Percentiles rank a stretch among this genome's conserved stretches.
Evolutionary conservation across 2,797 vertebrate species (phyloP).

Genomic region (Poliocrania exsul): DNA sequence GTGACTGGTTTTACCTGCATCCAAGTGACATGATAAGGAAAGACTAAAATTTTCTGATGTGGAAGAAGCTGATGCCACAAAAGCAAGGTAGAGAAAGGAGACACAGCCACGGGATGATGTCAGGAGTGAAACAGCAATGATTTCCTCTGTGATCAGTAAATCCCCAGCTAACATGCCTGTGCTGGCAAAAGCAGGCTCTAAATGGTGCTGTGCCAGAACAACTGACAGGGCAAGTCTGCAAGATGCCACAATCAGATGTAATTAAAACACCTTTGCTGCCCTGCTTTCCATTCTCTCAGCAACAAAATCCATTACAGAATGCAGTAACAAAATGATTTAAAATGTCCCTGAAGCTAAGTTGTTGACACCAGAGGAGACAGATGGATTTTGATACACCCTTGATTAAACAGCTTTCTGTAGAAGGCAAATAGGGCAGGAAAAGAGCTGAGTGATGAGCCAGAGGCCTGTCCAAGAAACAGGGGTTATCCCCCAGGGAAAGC

Average conservation of each 20-base stretch:
- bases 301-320: constrained; percentile 30
- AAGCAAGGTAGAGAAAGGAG: background rate
- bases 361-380: background rate
- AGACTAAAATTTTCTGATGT: background rate
- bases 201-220: constrained; percentile 46
- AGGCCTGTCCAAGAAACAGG: background rate
- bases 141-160: constrained; percentile 55
- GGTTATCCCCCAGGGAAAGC: background rate
- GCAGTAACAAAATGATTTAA: constrained; percentile 17
- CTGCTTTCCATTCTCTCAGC: background rate
- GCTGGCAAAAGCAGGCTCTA: constrained; percentile 50
- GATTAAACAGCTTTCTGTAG: constrained; percentile 29
- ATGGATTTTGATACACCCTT: constrained; percentile 29
- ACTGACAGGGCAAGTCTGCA: constrained; percentile 62
- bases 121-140: constrained; percentile 36
- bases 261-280: constrained; percentile 71
- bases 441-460: background rate
- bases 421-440: background rate
- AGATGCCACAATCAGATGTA: constrained; percentile 66
- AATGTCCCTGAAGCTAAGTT: background rate
- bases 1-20: background rate
- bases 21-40: background rate
- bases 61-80: background rate
- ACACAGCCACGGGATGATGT: background rate
- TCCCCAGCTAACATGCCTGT: constrained; percentile 22